A percentile compares a stretch with the other conserved stretches of the same genome.
Evolutionary conservation across 2,113 vertebrate genomes (phyloP).

Genomic region (Phalacrocorax carbo): DNA sequence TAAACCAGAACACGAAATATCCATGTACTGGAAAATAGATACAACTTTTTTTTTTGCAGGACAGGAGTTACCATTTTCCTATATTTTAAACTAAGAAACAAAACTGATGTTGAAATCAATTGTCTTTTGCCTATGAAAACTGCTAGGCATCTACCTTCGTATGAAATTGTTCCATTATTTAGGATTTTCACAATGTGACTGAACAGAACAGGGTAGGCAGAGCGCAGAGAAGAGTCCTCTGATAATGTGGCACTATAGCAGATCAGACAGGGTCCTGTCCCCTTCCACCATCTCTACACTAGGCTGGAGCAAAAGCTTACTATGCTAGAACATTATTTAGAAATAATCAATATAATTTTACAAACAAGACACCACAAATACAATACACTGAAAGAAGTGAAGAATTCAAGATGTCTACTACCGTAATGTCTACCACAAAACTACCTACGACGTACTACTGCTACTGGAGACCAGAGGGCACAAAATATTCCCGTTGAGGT

Average conservation of each 20-base stretch:
- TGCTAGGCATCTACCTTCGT: not conserved
- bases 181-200: not conserved
- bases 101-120: not conserved
- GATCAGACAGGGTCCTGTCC: not conserved
- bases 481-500: not conserved
- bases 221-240: not conserved
- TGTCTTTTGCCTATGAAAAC: not conserved
- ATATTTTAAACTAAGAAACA: not conserved
- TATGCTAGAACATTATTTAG: not conserved
- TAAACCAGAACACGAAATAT: not conserved
- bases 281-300: not conserved
- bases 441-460: slow-evolving; percentile 13
- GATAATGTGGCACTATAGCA: not conserved
- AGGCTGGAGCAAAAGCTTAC: not conserved
- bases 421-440: not conserved
- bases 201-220: not conserved
- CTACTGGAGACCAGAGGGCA: slow-evolving; percentile 50
- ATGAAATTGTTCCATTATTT: not conserved
- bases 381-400: not conserved
- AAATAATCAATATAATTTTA: not conserved
- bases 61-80: not conserved
- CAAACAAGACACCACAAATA: slow-evolving; percentile 18
- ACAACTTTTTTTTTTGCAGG: not conserved
- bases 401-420: not conserved
- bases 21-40: not conserved